Evolutionary conservation across 2,797 vertebrate genomes (phyloP), one percentile per base, ranked within the genome.

Genomic region (Clarias pachynema): DNA sequence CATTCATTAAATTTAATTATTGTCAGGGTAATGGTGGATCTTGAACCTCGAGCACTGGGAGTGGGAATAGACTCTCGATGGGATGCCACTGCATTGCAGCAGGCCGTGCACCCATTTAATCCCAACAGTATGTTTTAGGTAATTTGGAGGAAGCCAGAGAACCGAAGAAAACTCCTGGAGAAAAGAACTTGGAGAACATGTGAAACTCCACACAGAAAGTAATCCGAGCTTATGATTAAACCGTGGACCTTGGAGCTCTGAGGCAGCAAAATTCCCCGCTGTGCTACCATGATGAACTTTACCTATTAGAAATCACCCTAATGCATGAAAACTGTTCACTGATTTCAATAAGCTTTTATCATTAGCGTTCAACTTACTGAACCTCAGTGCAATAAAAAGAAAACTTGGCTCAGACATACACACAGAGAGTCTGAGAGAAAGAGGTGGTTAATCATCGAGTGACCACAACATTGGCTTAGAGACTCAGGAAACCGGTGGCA

Each of bases 401-500:
- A 78, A 70, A 88, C 86, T 8, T 63, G 37, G 22, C 81, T 82
- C 34, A 87, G 85, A 87, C 88, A 84, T 82, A 90, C 87, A 79
- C 72, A 89, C 88, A 93, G 88, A 87, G 88, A 89, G 90, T 59
- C n/a, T 68, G 65, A 79, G 4, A 80, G 65, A 83, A 66, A 83
- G 66, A 83, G 63, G 69, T 83, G 79, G 81, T 82, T 81, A 82
- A 86, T 87, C 62, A 79, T 83, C 72, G 44, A 89, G 89, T 87
- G 87, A 80, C 80, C 84, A 73, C 72, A 88, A 69, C 40, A 53
- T 72, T 87, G 79, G 63, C 86, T 84, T 29, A 77, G 78, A 72
- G 73, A 85, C 70, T 79, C 82, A 83, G 72, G 62, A 88, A 85
- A 90, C 90, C 90, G 90, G 91, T 90, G 93, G 91, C 89, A 90